Evolutionary conservation across 2,888 invertebrate genomes (phyloP).

Genomic region (Erynnis tages): DNA sequence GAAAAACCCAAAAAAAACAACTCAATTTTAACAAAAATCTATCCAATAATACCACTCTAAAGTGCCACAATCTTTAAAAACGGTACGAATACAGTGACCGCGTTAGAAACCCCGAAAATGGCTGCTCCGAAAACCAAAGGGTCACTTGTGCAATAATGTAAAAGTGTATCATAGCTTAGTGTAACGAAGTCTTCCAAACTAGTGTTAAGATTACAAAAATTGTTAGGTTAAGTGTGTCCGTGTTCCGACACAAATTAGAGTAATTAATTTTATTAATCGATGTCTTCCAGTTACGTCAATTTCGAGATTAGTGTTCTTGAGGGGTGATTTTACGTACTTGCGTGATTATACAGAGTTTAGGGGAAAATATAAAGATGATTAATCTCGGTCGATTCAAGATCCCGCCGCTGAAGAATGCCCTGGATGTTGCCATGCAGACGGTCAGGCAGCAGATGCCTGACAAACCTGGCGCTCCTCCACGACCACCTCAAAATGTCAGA

Average conservation of each 20-base stretch:
- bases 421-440: conserved; percentile 92
- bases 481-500: conserved; percentile 77
- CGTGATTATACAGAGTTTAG: neutral
- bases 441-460: conserved; percentile 89
- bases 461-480: conserved; percentile 75
- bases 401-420: conserved; percentile 87
- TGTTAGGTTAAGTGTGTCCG: neutral
- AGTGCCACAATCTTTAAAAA: conserved; percentile 5
- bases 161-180: conserved; percentile 48
- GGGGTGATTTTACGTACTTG: neutral
- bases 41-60: neutral
- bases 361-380: conserved; percentile 48
- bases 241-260: conserved; percentile 13
- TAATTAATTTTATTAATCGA: conserved; percentile 34
- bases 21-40: conserved; percentile 22
- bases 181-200: conserved; percentile 76
- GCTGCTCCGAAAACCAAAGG: conserved; percentile 45
- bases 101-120: conserved; percentile 48
- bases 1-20: conserved; percentile 41
- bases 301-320: conserved; percentile 29
- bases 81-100: conserved; percentile 35
- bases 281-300: conserved; percentile 46
- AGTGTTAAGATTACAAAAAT: conserved; percentile 37
- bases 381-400: conserved; percentile 83
- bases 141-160: conserved; percentile 46